A percentile compares a stretch with the other conserved stretches of the same genome.
Evolutionary conservation across 2,797 vertebrate genomes (phyloP).

Genomic region (Percopsis omiscomaycus): DNA sequence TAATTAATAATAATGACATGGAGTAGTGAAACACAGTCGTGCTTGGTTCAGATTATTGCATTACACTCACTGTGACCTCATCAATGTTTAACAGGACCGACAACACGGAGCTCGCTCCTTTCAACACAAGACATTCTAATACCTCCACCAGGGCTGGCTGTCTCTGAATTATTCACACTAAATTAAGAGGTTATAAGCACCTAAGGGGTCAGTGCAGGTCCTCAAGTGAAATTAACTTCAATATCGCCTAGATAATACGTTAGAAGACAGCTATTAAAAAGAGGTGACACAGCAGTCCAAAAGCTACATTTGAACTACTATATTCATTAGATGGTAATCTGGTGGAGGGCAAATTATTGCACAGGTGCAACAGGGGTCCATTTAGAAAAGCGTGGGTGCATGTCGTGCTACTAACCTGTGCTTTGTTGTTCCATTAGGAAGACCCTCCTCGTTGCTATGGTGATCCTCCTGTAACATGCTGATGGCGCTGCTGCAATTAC

Average conservation of each 20-base stretch:
- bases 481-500: constrained; percentile 64
- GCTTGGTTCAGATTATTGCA: constrained; percentile 63
- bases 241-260: not conserved
- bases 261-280: not conserved
- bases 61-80: constrained; percentile 66
- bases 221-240: no score
- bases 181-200: constrained; percentile 48
- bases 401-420: constrained; percentile 83
- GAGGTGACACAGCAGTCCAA: constrained; percentile 35
- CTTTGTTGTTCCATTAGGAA: constrained; percentile 87
- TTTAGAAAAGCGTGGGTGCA: constrained; percentile 21
- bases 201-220: not conserved
- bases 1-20: no score
- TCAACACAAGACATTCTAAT: constrained; percentile 60
- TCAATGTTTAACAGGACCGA: constrained; percentile 71
- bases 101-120: constrained; percentile 41
- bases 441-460: constrained; percentile 76
- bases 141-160: constrained; percentile 31
- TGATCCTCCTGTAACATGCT: constrained; percentile 83
- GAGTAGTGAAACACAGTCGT: constrained; percentile 11
- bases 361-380: not conserved
- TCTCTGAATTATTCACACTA: constrained; percentile 77
- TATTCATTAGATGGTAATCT: constrained; percentile 19
- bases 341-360: constrained; percentile 22
- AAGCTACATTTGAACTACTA: not conserved